Evolutionary conservation across 2,888 invertebrate genomes (phyloP).

Genomic region (Aspidiotus destructor): DNA sequence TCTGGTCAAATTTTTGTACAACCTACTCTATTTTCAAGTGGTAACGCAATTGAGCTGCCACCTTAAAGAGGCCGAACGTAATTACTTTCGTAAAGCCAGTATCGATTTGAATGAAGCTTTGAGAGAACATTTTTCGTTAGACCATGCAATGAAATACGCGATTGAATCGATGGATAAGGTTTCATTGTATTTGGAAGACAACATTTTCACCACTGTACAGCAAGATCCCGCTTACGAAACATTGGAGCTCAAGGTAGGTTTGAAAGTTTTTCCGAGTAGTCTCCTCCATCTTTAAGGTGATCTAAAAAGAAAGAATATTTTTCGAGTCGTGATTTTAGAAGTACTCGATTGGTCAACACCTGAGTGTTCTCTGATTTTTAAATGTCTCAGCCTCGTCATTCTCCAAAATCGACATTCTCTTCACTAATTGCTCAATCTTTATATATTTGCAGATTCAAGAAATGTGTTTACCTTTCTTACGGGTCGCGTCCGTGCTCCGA

Average conservation of each 20-base stretch:
- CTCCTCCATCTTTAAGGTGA: too few relatives aligned
- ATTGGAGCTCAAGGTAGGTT: slow-evolving; percentile 36
- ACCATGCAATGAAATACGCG: slow-evolving; percentile 43
- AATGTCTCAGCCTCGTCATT: too few relatives aligned
- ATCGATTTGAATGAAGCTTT: slow-evolving; percentile 13
- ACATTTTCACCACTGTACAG: slow-evolving; percentile 7
- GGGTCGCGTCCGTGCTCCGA: slow-evolving; percentile 69
- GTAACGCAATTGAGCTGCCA: slow-evolving; percentile 66
- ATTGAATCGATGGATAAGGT: slow-evolving; percentile 48
- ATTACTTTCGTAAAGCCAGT: slow-evolving; percentile 39
- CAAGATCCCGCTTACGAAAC: slow-evolving; percentile 36
- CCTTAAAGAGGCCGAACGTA: slow-evolving; percentile 55
- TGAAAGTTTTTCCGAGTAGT: not conserved
- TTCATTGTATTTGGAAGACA: slow-evolving; percentile 52
- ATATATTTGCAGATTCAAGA: slow-evolving; percentile 49
- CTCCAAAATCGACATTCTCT: too few relatives aligned
- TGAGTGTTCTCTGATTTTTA: too few relatives aligned
- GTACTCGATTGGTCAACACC: too few relatives aligned
- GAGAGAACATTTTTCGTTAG: slow-evolving; percentile 38
- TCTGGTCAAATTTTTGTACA: slow-evolving; percentile 78
- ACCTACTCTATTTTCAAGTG: slow-evolving; percentile 80
- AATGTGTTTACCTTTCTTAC: slow-evolving; percentile 70
- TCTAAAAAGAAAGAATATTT: too few relatives aligned
- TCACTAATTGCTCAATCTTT: not conserved
- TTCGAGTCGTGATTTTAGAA: too few relatives aligned